These are phyloP conservation scores for Acanthis flammea DNA, from an alignment of 2,797 vertebrate genomes.

Conservation along the genomic window DNA sequence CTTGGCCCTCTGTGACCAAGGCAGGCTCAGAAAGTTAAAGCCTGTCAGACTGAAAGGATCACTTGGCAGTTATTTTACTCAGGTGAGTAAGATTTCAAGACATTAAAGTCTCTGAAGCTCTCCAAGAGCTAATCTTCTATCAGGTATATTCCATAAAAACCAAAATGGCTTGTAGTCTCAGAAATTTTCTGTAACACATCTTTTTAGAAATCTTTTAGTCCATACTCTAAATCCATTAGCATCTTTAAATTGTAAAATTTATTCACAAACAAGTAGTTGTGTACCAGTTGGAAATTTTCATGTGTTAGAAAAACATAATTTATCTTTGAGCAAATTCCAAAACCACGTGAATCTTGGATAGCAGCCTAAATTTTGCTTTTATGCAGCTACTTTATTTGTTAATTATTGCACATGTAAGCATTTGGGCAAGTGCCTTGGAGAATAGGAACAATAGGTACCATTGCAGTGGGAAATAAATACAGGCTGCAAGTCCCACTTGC, in stretches of 20 bases:
- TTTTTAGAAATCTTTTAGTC: not conserved
- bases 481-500: not conserved
- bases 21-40: not conserved
- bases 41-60: not conserved
- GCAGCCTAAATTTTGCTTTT: not conserved
- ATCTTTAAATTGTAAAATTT: not conserved
- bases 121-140: not conserved
- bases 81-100: not conserved
- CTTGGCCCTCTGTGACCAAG: conserved; percentile 23
- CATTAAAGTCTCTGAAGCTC: not conserved
- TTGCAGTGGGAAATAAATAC: not conserved
- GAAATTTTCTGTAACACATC: not conserved
- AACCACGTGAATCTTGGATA: not conserved
- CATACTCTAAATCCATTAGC: not conserved
- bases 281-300: not conserved
- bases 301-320: not conserved
- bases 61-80: not conserved
- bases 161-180: not conserved
- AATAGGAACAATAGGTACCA: not conserved
- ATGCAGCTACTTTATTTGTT: not conserved
- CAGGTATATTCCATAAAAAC: not conserved
- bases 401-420: not conserved
- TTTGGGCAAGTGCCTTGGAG: not conserved
- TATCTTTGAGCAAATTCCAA: not conserved
- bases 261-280: not conserved